A percentile compares a stretch with the other conserved stretches of the same genome.
Conservation (phyloP, 1,140 invertebrate genomes). For the Drosophila varians region DNA sequence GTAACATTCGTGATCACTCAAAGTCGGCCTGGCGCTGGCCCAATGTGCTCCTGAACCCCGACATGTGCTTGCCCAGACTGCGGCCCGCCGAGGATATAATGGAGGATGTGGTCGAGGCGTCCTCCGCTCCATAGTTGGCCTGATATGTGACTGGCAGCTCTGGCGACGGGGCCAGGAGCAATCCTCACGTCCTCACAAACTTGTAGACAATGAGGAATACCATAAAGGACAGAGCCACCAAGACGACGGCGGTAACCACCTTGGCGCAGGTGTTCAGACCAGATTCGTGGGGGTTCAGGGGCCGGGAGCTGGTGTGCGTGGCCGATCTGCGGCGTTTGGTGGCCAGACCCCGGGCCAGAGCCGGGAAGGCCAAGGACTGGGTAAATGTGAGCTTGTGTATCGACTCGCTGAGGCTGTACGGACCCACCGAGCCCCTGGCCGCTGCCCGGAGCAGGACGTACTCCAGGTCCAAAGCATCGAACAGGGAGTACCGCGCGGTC, state of each 20-base stretch:
- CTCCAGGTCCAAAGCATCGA: conserved; percentile 89
- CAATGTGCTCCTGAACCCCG: conserved; percentile 82
- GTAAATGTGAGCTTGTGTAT: conserved; percentile 91
- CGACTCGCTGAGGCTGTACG: conserved; percentile 89
- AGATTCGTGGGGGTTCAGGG: conserved; percentile 86
- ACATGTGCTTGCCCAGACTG: conserved; percentile 79
- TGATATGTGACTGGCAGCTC: conserved; percentile 82
- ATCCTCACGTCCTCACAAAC: conserved; percentile 90
- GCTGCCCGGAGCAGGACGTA: conserved; percentile 88
- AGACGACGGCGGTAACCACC: conserved; percentile 88
- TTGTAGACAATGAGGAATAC: conserved; percentile 91
- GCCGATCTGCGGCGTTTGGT: conserved; percentile 87
- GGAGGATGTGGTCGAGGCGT: conserved; percentile 30
- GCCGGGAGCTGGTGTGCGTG: conserved; percentile 84
- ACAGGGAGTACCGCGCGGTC: conserved; percentile 87
- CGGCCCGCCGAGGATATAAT: conserved; percentile 59
- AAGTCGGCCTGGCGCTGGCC: conserved; percentile 68
- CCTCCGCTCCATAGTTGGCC: conserved; percentile 57
- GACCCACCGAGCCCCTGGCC: conserved; percentile 88
- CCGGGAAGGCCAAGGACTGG: conserved; percentile 89
- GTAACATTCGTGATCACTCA: conserved; percentile 47
- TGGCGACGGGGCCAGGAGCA: conserved; percentile 87
- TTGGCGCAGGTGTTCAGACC: conserved; percentile 89
- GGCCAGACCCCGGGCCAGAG: conserved; percentile 88
- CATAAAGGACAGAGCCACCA: conserved; percentile 89